phyloP scores from a whole-genome alignment of 2,797 vertebrate genomes.

The Peromyscus nudipes region DNA sequence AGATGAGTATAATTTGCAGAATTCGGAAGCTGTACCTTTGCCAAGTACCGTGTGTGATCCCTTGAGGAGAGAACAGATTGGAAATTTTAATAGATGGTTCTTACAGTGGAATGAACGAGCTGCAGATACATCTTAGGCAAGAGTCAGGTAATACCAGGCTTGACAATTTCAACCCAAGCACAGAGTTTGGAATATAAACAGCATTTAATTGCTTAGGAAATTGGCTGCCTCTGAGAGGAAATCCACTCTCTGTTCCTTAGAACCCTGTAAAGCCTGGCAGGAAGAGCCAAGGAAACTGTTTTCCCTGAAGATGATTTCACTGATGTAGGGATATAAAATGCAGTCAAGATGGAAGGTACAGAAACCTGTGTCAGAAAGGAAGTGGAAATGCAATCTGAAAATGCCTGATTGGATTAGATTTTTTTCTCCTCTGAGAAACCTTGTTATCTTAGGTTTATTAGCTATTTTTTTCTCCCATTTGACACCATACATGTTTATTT shows the following conservation, averaged over 20 bases:
- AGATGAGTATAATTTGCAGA: constrained; percentile 83
- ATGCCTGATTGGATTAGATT: constrained; percentile 73
- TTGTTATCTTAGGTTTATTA: constrained; percentile 54
- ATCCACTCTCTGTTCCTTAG: constrained; percentile 73
- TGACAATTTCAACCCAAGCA: constrained; percentile 83
- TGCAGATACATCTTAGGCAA: constrained; percentile 81
- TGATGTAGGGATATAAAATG: constrained; percentile 64
- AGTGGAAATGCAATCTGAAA: constrained; percentile 65
- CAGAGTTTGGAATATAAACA: constrained; percentile 85
- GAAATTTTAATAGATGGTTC: constrained; percentile 88
- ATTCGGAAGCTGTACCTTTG: constrained; percentile 82
- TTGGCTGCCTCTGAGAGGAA: constrained; percentile 80
- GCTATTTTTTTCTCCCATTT: rapidly evolving
- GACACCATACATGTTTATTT: constrained; percentile 75
- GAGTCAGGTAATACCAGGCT: constrained; percentile 86
- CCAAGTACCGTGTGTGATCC: constrained; percentile 85
- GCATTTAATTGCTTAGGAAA: constrained; percentile 87
- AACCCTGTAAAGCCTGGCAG: constrained; percentile 60
- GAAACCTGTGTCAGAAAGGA: constrained; percentile 52
- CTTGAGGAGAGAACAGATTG: constrained; percentile 89
- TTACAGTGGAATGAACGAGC: constrained; percentile 85
- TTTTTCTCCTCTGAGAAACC: constrained; percentile 49
- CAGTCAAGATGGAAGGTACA: constrained; percentile 4
- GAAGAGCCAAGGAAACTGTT: constrained; percentile 32
- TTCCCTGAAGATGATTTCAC: constrained; percentile 53